Conservation (phyloP, 2,888 invertebrate species). For the Byasa hedistus region DNA sequence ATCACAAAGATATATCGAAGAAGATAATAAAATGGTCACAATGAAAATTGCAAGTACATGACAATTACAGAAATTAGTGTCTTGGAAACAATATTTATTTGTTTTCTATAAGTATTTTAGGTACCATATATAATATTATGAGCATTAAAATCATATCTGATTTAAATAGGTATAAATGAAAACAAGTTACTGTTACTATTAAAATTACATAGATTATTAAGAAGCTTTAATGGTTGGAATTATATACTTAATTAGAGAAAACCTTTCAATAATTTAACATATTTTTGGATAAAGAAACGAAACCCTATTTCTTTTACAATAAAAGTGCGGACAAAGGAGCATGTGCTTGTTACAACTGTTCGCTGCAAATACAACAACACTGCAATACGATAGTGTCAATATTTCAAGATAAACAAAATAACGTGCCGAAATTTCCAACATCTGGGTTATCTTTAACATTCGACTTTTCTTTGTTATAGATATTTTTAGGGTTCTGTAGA, state of each 20-base stretch:
- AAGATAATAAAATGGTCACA: no score
- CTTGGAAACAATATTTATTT: no score
- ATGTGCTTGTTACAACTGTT: background rate
- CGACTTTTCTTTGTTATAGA: background rate
- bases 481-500: background rate
- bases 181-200: background rate
- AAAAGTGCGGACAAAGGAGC: background rate
- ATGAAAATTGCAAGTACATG: no score
- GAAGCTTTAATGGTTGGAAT: background rate
- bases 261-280: background rate
- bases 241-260: background rate
- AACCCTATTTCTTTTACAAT: background rate
- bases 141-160: no score
- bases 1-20: no score
- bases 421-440: background rate
- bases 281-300: background rate
- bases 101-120: no score
- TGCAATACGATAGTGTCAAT: constrained; percentile 5
- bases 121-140: no score
- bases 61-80: no score
- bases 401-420: constrained; percentile 7
- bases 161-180: no score
- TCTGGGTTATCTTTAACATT: background rate
- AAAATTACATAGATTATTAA: background rate
- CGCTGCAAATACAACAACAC: background rate